Evolutionary conservation across 1,140 invertebrate genomes (phyloP), one percentile per base, ranked within the genome.

Genomic region (Drosophila oshimai): DNA sequence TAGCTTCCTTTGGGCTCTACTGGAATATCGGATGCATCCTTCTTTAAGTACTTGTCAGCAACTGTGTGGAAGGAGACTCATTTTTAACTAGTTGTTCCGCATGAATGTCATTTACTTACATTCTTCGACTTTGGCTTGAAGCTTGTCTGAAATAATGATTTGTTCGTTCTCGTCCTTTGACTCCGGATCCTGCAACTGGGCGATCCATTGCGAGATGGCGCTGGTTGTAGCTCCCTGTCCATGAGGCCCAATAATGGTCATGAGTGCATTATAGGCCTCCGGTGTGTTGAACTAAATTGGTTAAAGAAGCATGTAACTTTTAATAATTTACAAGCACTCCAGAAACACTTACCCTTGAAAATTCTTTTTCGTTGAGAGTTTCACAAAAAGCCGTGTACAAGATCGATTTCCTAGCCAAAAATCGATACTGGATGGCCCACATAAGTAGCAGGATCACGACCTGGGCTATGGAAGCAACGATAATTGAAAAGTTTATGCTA

Each of bases 391-490:
- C 22, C 10, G 7, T 4, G 46, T 51, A 39, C 31, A 22, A 9
- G 7, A 9, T 6, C 2, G 24, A 5, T 1, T 29, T 4, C 6
- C 26, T 33, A 1, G n/a, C 10, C 9, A 58, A 7, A 6, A 26
- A 2, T 15, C 18, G n/a, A 2, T 20, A 37, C 9, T 24, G 13
- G 6, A 58, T 15, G 18, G 7, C 24, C 33, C 13, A 28, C 1
- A 99, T 99, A 3, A 93, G 91, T 0, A 99, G 89, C 3, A 99
- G 93, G 44, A 99, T 95, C 9, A 94, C 92, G 3, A 97, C 97
- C 92, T 99, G 99, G 2, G 95, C 94, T 6, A 99, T 91, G 31
- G 98, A 98, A 98, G 98, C 99, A 96, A 97, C 99, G 26, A 99
- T 92, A 0, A 99, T 98, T 81, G 98, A 93, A 53, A 96, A 95